Base-by-base conservation (phyloP, 2,113 vertebrate species). In the Cacatua alba region DNA sequence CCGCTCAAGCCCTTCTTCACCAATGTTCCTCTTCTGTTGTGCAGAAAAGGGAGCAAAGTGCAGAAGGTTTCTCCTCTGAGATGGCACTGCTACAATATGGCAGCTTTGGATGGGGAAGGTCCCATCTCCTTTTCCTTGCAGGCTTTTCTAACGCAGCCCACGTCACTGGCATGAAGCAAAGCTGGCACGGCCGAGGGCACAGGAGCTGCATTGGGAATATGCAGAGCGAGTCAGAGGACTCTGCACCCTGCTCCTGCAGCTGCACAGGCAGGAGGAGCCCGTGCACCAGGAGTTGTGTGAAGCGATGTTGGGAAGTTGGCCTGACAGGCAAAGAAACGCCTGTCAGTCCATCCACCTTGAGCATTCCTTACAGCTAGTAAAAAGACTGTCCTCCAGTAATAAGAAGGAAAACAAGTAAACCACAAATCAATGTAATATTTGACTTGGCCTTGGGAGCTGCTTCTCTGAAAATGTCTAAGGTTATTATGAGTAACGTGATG, bases 341-440 rank as follows among this genome's bases (percentile, higher is more conserved):
- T 90, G 77, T 64, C 67, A 43, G 53, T 51, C 68, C 43, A 46
- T 82, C 44, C 92, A 85, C 84, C 85, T 96, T 94, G 76, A 84
- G 72, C 44, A 7, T 52, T 93, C 70, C 82, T 86, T 80, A 83
- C 72, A 85, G 70, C 70, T 82, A 33, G 57, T 72, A 25, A 86
- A 86, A 86, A 78, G 90, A 78, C 33, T 35, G 46, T 92, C 18
- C 75, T 90, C 11, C 60, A 70, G 63, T 82, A 96, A 85, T n/a
- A 43, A 92, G 57, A 93, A 90, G 37, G 74, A 91, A 94, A 94
- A 94, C 64, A 94, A 95, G 64, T 80, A 90, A 92, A 88, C 77
- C 91, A 90, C 82, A 96, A 95, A 95, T 96, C 90, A 93, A 2
- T 83, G 86, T 43, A 86, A 86, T 94, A 85, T 95, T 97, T 94